A percentile compares a stretch with the other conserved stretches of the same genome.
These are phyloP conservation scores for Ibycter americanus DNA, from an alignment of 2,797 vertebrate genomes.

Conservation along the genomic window DNA sequence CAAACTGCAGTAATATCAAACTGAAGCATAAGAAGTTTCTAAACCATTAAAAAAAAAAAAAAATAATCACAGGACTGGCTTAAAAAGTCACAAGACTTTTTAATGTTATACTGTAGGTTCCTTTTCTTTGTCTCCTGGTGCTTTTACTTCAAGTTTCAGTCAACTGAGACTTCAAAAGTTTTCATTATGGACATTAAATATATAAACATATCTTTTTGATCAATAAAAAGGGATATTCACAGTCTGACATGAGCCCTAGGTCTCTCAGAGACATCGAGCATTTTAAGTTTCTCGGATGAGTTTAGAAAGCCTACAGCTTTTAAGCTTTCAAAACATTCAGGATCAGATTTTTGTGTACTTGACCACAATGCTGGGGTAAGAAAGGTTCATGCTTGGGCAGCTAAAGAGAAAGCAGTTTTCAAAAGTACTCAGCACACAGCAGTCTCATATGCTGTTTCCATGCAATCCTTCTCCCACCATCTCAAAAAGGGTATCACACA, in stretches of 20 bases:
- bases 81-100: neutral
- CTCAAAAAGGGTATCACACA: neutral
- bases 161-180: neutral
- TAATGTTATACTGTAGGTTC: neutral
- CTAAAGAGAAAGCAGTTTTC: neutral
- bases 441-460: neutral
- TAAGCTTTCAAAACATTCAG: neutral
- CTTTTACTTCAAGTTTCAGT: neutral
- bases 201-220: neutral
- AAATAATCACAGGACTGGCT: neutral
- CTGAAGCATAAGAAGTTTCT: neutral
- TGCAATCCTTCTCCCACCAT: neutral
- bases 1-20: neutral
- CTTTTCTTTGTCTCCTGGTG: neutral
- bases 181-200: neutral
- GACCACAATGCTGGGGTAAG: neutral
- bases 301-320: neutral
- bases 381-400: neutral
- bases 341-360: neutral
- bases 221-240: neutral
- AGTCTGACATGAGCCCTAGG: neutral
- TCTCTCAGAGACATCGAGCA: rapidly evolving
- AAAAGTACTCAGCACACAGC: neutral
- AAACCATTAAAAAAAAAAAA: neutral
- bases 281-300: neutral